Conservation (phyloP, 2,113 vertebrate species). For the Rafetus swinhoei region DNA sequence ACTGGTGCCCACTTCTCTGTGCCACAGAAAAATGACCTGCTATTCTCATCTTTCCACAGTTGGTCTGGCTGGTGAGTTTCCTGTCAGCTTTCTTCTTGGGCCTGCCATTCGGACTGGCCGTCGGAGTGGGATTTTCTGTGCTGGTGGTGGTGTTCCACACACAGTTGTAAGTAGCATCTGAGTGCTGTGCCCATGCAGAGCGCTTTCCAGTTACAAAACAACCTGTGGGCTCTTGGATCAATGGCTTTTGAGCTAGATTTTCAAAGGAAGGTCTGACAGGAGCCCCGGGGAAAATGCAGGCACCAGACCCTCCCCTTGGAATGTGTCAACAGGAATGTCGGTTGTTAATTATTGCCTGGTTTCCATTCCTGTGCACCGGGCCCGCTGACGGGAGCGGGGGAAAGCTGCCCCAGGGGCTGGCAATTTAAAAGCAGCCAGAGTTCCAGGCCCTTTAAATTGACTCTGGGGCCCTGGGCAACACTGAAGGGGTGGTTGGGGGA, state of each 20-base stretch:
- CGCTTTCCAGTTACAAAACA: background rate
- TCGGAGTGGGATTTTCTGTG: conserved; percentile 90
- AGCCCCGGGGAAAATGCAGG: conserved; percentile 62
- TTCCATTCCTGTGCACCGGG: conserved; percentile 8
- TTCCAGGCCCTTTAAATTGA: too few species aligned
- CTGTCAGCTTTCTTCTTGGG: conserved; percentile 92
- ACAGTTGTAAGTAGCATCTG: conserved; percentile 89
- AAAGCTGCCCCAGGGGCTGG: too few species aligned
- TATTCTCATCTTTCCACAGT: conserved; percentile 72
- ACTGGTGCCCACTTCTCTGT: rapidly evolving
- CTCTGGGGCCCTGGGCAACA: too few species aligned
- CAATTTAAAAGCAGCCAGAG: too few species aligned
- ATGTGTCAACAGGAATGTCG: conserved; percentile 71
- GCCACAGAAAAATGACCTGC: background rate
- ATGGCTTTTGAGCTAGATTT: conserved; percentile 20
- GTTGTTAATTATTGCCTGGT: conserved; percentile 41
- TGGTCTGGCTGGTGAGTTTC: conserved; percentile 94
- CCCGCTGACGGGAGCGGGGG: too few species aligned
- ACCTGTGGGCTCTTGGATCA: background rate
- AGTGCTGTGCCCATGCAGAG: background rate
- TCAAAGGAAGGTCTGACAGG: conserved; percentile 33
- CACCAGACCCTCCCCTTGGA: conserved; percentile 47
- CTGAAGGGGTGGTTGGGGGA: too few species aligned
- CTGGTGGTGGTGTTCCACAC: conserved; percentile 94
- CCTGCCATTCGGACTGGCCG: conserved; percentile 90